Conservation (phyloP, 2,113 vertebrate species). For the Perccottus glenii region DNA sequence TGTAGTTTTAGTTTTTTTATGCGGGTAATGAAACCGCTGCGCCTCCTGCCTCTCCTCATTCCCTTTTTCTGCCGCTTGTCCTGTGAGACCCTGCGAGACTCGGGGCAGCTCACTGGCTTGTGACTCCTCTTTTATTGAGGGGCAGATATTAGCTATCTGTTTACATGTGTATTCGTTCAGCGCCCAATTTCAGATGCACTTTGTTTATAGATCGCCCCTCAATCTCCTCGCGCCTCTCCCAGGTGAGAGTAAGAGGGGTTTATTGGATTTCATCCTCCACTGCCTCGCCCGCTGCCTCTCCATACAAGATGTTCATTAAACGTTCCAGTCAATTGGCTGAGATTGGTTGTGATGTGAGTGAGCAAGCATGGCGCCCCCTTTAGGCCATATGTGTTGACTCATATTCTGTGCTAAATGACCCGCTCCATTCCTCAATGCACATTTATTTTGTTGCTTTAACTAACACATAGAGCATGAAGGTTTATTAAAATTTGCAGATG, state of each 20-base stretch:
- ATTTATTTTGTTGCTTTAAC: conserved; percentile 16
- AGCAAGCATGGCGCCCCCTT: conserved; percentile 60
- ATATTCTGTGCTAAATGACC: conserved; percentile 17
- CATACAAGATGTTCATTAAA: conserved; percentile 74
- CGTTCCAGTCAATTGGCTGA: conserved; percentile 74
- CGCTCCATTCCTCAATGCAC: conserved; percentile 35
- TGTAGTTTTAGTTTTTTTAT: background rate
- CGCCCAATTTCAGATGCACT: conserved; percentile 69
- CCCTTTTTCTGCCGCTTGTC: conserved; percentile 13
- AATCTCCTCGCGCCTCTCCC: conserved; percentile 55
- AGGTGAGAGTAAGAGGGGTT: conserved; percentile 68
- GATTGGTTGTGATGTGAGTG: conserved; percentile 65
- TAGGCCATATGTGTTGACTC: conserved; percentile 37
- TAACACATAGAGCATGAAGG: conserved; percentile 26
- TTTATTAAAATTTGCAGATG: conserved; percentile 1
- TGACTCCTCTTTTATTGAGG: conserved; percentile 69
- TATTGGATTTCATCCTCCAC: conserved; percentile 78
- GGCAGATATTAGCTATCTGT: conserved; percentile 75
- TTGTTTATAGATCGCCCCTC: conserved; percentile 73
- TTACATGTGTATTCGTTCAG: conserved; percentile 75
- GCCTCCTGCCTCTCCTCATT: conserved; percentile 13
- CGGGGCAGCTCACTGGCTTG: conserved; percentile 56
- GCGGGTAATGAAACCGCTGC: conserved; percentile 20
- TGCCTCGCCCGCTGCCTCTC: conserved; percentile 54
- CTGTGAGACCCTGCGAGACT: conserved; percentile 33